Evolutionary conservation across 2,797 vertebrate genomes (phyloP), one percentile per base, ranked within the genome.

Genomic region (Anolis apletophallus): DNA sequence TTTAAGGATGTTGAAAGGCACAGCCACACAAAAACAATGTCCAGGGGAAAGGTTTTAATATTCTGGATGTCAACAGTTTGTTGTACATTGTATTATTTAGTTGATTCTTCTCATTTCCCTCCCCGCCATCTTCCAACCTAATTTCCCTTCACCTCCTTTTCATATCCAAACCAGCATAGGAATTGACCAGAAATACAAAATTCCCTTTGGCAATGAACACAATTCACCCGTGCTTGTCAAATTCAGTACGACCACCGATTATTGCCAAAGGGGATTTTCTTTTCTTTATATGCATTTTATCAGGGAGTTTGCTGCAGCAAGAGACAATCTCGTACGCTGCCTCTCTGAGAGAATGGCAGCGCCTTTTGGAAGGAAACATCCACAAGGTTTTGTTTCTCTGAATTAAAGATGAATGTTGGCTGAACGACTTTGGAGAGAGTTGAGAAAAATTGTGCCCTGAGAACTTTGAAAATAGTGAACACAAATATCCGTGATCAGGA

Each of bases 171-270:
- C 75, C 87, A 92, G 74, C 82, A 91, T 93, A 95, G 84, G 79
- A 95, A 95, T 91, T 95, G 92, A 93, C 1, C 2, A 94, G 80
- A 94, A 89, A 86, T 86, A 91, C 92, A 84, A 94, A 88, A 85
- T 94, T 76, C 85, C 88, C 80, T 64, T 89, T 29, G 91, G 91
- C 88, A 40, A 88, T 59, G 50, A 81, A 80, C 88, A 32, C 72
- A 94, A 80, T 94, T 95, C 87, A 55, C 80, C 89, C 93, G 83
- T 84, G 89, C 85, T 94, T 93, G 87, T 94, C 91, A 96, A 92
- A 94, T 93, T 90, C 88, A 87, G 73, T 92, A 78, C 84, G 88
- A 90, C 91, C 92, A 86, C 89, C 91, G 93, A 93, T 94, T 93
- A 91, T 90, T 68, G 88, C 93, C 88, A 29, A 76, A 90, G 85